phyloP scores from a whole-genome alignment of 2,888 invertebrate species.

The Blastobasis adustella region DNA sequence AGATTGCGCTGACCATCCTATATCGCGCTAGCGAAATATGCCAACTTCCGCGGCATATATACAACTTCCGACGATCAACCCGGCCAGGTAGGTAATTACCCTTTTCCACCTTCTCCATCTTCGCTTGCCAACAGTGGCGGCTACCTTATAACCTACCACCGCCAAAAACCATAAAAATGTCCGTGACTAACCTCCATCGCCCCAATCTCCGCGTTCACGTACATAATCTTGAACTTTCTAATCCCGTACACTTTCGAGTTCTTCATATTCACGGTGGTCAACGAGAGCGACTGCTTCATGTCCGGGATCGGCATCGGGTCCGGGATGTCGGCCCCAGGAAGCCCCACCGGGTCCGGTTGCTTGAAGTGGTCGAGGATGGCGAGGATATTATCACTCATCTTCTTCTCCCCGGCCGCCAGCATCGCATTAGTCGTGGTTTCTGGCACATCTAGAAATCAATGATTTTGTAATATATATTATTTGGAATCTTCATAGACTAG shows the following conservation, averaged over 20 bases:
- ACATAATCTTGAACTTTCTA: slow-evolving; percentile 84
- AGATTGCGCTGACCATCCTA: no score
- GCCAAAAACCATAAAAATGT: neutral
- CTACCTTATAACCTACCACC: no score
- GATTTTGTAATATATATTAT: no score
- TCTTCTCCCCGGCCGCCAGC: slow-evolving; percentile 72
- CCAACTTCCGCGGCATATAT: no score
- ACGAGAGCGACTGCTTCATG: slow-evolving; percentile 80
- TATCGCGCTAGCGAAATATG: no score
- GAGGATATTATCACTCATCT: slow-evolving; percentile 81
- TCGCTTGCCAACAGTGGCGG: no score
- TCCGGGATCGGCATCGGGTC: slow-evolving; percentile 88
- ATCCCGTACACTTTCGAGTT: slow-evolving; percentile 83
- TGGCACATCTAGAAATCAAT: slow-evolving; percentile 2
- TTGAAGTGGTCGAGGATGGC: slow-evolving; percentile 85
- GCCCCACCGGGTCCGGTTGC: slow-evolving; percentile 84
- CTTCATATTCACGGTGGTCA: slow-evolving; percentile 82
- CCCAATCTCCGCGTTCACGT: slow-evolving; percentile 82
- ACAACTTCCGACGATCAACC: no score
- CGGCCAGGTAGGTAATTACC: no score
- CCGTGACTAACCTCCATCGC: slow-evolving; percentile 78
- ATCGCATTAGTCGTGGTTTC: slow-evolving; percentile 19
- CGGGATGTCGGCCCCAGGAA: slow-evolving; percentile 86
- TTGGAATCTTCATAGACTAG: no score
- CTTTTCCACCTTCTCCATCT: no score